phyloP scores from a whole-genome alignment of 1,140 invertebrate species.

The Spodoptera litura region DNA sequence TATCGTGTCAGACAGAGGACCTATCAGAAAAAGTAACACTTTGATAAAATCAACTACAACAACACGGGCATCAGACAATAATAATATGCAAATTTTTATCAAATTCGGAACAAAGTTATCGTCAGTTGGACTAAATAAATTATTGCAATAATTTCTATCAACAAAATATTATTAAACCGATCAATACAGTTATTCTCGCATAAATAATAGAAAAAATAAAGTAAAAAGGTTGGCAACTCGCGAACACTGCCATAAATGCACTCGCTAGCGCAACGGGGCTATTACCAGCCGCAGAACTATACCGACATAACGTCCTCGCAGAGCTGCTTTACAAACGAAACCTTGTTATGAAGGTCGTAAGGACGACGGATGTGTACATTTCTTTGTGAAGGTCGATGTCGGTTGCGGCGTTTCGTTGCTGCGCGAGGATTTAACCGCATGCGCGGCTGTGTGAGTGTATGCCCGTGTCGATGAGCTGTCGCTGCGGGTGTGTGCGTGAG shows the following conservation, averaged over 20 bases:
- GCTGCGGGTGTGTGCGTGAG: slow-evolving; percentile 64
- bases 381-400: slow-evolving; percentile 83
- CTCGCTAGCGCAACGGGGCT: slow-evolving; percentile 80
- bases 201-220: slow-evolving; percentile 64
- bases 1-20: too few species aligned
- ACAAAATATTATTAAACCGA: slow-evolving; percentile 41
- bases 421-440: slow-evolving; percentile 67
- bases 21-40: not conserved
- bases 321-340: slow-evolving; percentile 54
- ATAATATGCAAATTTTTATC: slow-evolving; percentile 26
- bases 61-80: slow-evolving; percentile 4
- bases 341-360: slow-evolving; percentile 55
- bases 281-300: slow-evolving; percentile 55
- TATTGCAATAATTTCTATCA: not conserved
- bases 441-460: slow-evolving; percentile 67
- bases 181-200: slow-evolving; percentile 48
- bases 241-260: slow-evolving; percentile 82
- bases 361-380: slow-evolving; percentile 67
- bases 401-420: slow-evolving; percentile 59
- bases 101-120: not conserved
- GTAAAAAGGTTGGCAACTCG: slow-evolving; percentile 79
- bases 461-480: slow-evolving; percentile 60
- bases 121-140: not conserved
- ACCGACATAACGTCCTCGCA: slow-evolving; percentile 59
- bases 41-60: not conserved